Conservation (phyloP, 1,140 invertebrate genomes). For the Aporrectodea caliginosa region DNA sequence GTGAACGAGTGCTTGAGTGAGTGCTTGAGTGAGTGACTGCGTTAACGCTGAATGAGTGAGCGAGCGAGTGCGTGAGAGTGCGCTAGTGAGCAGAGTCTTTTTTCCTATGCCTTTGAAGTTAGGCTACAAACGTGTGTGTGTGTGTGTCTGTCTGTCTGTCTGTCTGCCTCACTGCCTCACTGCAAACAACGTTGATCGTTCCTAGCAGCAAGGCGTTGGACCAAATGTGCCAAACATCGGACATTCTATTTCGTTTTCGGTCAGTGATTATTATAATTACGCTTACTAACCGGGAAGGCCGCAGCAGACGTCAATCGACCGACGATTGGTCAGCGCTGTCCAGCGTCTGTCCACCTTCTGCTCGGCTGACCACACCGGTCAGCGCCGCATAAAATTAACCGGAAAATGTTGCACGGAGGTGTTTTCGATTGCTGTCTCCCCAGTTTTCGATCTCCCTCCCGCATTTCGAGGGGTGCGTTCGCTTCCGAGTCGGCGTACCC, state of each 20-base stretch:
- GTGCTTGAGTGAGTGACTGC: no score
- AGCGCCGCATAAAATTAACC: slow-evolving; percentile 13
- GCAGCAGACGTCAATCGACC: not conserved
- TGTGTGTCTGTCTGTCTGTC: not conserved
- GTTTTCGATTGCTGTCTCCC: not conserved
- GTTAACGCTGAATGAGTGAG: no score
- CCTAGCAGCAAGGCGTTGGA: no score
- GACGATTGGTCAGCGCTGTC: not conserved
- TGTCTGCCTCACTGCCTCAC: not conserved
- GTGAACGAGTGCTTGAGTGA: no score
- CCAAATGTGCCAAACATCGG: no score
- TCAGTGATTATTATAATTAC: not conserved
- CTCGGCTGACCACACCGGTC: not conserved
- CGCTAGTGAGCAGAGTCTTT: no score
- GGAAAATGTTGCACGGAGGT: not conserved
- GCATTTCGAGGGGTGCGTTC: not conserved
- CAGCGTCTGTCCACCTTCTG: not conserved
- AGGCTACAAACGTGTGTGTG: no score
- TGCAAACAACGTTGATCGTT: no score
- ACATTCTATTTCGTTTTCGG: not conserved
- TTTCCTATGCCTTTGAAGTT: no score
- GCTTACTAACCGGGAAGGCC: not conserved
- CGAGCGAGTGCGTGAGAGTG: no score
- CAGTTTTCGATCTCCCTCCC: not conserved
- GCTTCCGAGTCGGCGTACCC: not conserved